Percentiles rank a stretch among this genome's conserved stretches.
phyloP scores from a whole-genome alignment of 2,797 vertebrate genomes.

The Myoxocephalus aenaeus region DNA sequence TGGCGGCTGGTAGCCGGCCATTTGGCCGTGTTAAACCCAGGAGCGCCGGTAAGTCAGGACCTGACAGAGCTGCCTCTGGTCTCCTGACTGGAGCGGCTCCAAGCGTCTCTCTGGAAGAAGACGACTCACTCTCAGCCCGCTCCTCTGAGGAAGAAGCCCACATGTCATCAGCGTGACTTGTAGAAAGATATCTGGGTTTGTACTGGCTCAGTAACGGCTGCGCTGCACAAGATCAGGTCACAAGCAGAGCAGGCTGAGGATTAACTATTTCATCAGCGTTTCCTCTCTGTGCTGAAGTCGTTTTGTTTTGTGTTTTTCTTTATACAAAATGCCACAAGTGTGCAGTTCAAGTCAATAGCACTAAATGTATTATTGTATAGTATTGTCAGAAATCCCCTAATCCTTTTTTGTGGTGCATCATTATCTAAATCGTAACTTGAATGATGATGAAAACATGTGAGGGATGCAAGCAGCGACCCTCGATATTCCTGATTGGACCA shows the following conservation, averaged over 20 bases:
- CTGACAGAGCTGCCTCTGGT: constrained; percentile 53
- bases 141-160: constrained; percentile 25
- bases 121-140: constrained; percentile 53
- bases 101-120: constrained; percentile 46
- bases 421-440: not conserved
- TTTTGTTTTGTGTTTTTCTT: not conserved
- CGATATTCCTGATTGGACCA: not conserved
- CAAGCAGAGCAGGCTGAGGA: constrained; percentile 13
- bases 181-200: constrained; percentile 20
- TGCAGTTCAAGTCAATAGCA: not conserved
- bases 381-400: not conserved
- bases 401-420: not conserved
- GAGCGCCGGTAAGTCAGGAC: constrained; percentile 61
- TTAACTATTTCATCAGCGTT: constrained; percentile 1
- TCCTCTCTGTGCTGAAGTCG: not conserved
- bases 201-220: not conserved
- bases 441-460: constrained; percentile 12
- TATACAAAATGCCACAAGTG: not conserved
- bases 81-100: constrained; percentile 67
- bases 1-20: constrained; percentile 57
- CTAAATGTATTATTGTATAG: not conserved
- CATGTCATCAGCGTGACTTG: constrained; percentile 43
- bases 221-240: constrained; percentile 14
- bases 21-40: constrained; percentile 50
- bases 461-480: not conserved